Base-by-base conservation (phyloP, 2,797 vertebrate genomes). In the Pseudomugil gertrudae region DNA sequence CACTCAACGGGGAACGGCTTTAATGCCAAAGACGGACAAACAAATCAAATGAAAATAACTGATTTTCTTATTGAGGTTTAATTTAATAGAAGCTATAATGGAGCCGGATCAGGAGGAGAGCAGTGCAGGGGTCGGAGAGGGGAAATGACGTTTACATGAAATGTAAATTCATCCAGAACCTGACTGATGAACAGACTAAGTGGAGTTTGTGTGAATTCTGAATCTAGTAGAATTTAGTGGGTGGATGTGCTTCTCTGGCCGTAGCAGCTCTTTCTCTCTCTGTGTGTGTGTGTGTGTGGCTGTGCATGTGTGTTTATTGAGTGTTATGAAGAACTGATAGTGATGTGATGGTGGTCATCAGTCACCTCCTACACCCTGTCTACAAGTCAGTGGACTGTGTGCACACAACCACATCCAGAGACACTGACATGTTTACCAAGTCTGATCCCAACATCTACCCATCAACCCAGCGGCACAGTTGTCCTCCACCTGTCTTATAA, bases 281-380 rank as follows among this genome's bases (percentile, higher is more conserved):
- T 33, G 4, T 64, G 21, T 61, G 4, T 68, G 24, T 63, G 9
- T 66, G 51, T 57, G 53, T 51, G 67, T 63, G 43, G 38, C 32
- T 69, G 53, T 57, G 35, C 50, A 38, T 65, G 53, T 79, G 66
- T 85, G 52, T 82, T 70, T 71, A 78, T 72, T 67, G 79, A 75
- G 67, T 83, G 65, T 84, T 77, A 85, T 83, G 81, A 84, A 81
- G 83, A 81, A 74, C 69, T 90, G 82, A 87, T 87, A 84, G 80
- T 76, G 69, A 84, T 87, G 78, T 86, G 88, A 89, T 83, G 76
- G 86, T 81, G 88, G 81, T 91, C 88, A 91, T 92, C 91, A 85
- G 85, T 92, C 91, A 94, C 87, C 90, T 75, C 91, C 91, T 81
- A 91, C 92, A 85, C 60, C 43, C 69, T 83, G 90, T 90, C 89